Base-by-base conservation (phyloP, 1,140 invertebrate genomes). In the Dufourea novaeangliae region DNA sequence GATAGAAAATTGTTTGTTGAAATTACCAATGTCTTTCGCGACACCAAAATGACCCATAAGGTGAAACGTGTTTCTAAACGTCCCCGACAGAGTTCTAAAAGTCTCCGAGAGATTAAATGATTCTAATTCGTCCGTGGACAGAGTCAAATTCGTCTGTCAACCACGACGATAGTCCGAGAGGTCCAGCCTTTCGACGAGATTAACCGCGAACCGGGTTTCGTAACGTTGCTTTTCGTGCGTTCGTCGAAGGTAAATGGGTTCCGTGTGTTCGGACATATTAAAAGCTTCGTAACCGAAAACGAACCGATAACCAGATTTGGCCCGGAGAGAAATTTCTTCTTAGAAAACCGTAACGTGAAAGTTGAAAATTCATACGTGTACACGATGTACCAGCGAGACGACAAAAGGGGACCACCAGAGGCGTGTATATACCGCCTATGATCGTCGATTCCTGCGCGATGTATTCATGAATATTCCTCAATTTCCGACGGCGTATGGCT, bases 391-490 rank as follows among this genome's bases (percentile, higher is more conserved):
- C 14, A 44, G 41, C n/a, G 41, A 50, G 44, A n/a, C 46, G 46
- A 50, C 46, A 50, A 50, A 50, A 50, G n/a, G 46, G 46, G n/a
- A n/a, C n/a, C n/a, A n/a, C n/a, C n/a, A 6, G 12, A 29, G 46
- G 46, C 27, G 12, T 34, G 32, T n/a, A 11, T 39, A 8, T 27
- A 29, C 4, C 5, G 0, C 4, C 2, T 39, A 5, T 62, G 5
- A 0, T 11, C 34, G 17, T 32, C 32, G 34, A 61, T 61, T 61
- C 57, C 20, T 12, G 20, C 8, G 2, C 57, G 34, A 14, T n/a
- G 27, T 61, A n/a, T 39, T 62, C 59, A 62, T 62, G 59, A 39
- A 62, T 62, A 62, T 62, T 62, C 59, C 59, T 10, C 32, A 20
- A 59, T 59, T 37, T 32, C 20, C 34, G n/a, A n/a, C 34, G 4